These are phyloP conservation scores for Zaprionus lineosus DNA, from an alignment of 2,888 invertebrate species.

Conservation along the genomic window DNA sequence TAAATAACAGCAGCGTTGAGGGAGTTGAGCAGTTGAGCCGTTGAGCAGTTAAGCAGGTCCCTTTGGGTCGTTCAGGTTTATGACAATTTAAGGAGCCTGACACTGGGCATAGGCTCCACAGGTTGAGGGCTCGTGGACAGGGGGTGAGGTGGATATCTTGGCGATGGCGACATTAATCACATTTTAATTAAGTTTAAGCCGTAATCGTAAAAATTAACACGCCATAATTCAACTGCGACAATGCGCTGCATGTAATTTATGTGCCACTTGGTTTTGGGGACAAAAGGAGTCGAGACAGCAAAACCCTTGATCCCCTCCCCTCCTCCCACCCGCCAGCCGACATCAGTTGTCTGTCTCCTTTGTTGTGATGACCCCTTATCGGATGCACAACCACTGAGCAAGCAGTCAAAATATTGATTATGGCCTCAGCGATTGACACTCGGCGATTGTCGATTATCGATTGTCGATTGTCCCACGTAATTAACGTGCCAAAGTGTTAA, in stretches of 20 bases:
- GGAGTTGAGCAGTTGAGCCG: slow-evolving; percentile 10
- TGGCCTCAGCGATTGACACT: slow-evolving; percentile 66
- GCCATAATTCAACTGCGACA: slow-evolving; percentile 77
- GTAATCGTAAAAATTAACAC: slow-evolving; percentile 76
- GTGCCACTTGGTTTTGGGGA: slow-evolving; percentile 47
- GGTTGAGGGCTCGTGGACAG: no score
- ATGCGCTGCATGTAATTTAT: slow-evolving; percentile 75
- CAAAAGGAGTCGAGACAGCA: slow-evolving; percentile 11
- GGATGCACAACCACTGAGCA: slow-evolving; percentile 39
- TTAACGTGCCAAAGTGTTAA: slow-evolving; percentile 76
- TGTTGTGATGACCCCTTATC: no score
- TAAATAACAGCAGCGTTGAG: slow-evolving; percentile 61
- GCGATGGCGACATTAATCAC: slow-evolving; percentile 64
- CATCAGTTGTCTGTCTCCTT: no score
- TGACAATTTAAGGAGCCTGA: slow-evolving; percentile 69
- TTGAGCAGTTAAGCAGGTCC: slow-evolving; percentile 21
- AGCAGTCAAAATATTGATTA: slow-evolving; percentile 72
- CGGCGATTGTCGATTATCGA: slow-evolving; percentile 3
- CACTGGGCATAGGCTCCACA: slow-evolving; percentile 27
- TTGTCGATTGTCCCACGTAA: slow-evolving; percentile 69
- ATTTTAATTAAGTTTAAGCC: slow-evolving; percentile 77
- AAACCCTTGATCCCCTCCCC: background rate
- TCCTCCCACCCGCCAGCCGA: background rate
- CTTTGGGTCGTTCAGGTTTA: slow-evolving; percentile 46
- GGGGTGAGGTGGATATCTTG: no score